Conservation (phyloP, 1,140 invertebrate genomes). For the Caenorhabditis briggsae region DNA sequence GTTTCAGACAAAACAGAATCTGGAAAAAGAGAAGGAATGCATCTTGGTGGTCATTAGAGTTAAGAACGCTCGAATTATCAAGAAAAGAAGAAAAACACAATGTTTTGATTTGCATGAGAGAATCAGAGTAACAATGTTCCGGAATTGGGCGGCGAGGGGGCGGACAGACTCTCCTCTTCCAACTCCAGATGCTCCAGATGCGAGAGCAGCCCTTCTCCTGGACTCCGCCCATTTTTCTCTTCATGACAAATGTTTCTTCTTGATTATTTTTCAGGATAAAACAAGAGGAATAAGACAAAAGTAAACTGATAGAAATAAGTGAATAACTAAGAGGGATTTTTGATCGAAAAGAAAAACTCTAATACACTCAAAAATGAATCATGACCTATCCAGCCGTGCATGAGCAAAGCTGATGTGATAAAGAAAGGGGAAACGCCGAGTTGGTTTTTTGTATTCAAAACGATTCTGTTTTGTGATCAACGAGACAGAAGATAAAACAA, state of each 20-base stretch:
- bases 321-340: background rate
- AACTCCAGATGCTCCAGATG: constrained; percentile 37
- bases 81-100: constrained; percentile 48
- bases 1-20: constrained; percentile 1
- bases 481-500: constrained; percentile 26
- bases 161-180: constrained; percentile 6
- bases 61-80: constrained; percentile 49
- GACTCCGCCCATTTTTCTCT: constrained; percentile 23
- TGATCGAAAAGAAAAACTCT: constrained; percentile 11
- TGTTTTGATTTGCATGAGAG: constrained; percentile 47
- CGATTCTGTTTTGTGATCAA: constrained; percentile 37
- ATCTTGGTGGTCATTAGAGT: constrained; percentile 23
- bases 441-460: constrained; percentile 24
- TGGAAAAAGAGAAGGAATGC: background rate
- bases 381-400: constrained; percentile 17
- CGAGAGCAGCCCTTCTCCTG: background rate
- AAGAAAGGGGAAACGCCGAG: constrained; percentile 36
- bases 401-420: constrained; percentile 38
- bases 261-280: background rate
- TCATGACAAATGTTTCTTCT: constrained; percentile 37
- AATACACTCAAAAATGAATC: constrained; percentile 19
- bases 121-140: constrained; percentile 43
- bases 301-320: background rate
- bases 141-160: constrained; percentile 44
- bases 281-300: background rate